Conservation (phyloP, 2,797 vertebrate species). For the Sitta carolinensis region DNA sequence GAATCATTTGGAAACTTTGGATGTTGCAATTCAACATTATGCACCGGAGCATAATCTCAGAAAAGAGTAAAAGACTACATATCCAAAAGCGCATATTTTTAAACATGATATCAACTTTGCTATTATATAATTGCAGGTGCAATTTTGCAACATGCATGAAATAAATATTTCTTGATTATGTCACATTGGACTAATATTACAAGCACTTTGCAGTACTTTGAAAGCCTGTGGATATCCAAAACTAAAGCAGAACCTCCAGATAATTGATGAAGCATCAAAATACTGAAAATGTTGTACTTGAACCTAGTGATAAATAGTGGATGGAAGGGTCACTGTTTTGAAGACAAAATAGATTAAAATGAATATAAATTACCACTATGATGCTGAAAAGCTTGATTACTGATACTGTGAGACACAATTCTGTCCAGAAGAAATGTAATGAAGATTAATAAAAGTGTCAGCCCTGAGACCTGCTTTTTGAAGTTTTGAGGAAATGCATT, state of each 20-base stretch:
- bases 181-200: background rate
- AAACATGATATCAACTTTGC: background rate
- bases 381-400: conserved; percentile 10
- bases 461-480: background rate
- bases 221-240: background rate
- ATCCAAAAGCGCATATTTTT: background rate
- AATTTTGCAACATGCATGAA: background rate
- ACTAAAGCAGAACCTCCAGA: conserved; percentile 8
- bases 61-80: background rate
- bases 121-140: background rate
- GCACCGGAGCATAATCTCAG: background rate
- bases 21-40: background rate
- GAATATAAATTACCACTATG: conserved; percentile 9
- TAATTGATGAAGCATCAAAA: conserved; percentile 34
- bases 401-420: background rate
- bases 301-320: background rate
- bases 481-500: background rate
- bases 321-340: background rate
- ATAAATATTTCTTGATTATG: background rate
- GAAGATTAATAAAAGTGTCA: conserved; percentile 21
- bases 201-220: background rate
- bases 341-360: conserved; percentile 3
- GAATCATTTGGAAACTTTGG: background rate
- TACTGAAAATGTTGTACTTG: background rate
- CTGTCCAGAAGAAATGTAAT: background rate